Conservation (phyloP, 2,888 invertebrate genomes). For the Gymnocheta viridis region DNA sequence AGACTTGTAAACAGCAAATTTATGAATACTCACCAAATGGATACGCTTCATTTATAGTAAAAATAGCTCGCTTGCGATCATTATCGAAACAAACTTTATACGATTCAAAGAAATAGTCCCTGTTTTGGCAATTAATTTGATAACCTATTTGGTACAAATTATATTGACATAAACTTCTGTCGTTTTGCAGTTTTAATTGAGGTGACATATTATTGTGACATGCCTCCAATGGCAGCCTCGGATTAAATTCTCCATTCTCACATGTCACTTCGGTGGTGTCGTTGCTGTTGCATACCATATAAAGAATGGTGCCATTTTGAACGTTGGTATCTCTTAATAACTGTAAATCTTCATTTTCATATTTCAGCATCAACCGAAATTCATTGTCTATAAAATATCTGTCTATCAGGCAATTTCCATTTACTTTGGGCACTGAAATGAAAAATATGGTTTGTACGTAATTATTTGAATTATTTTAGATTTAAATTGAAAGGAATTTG, state of each 20-base stretch:
- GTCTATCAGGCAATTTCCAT: background rate
- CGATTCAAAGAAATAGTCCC: slow-evolving; percentile 52
- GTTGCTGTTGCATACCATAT: slow-evolving; percentile 43
- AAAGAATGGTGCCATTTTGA: slow-evolving; percentile 16
- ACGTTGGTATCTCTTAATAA: slow-evolving; percentile 21
- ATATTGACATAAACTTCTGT: slow-evolving; percentile 24
- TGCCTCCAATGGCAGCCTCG: background rate
- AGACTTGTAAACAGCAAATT: no score
- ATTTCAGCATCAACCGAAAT: slow-evolving; percentile 41
- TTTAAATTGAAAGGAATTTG: background rate
- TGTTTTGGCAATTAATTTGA: slow-evolving; percentile 24
- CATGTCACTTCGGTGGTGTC: slow-evolving; percentile 33
- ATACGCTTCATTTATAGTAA: slow-evolving; percentile 60
- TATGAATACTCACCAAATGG: slow-evolving; percentile 51
- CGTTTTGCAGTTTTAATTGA: slow-evolving; percentile 10
- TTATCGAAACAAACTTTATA: slow-evolving; percentile 61
- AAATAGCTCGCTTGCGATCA: slow-evolving; percentile 29
- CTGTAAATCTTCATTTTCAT: slow-evolving; percentile 15
- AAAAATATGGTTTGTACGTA: background rate
- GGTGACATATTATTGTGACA: background rate
- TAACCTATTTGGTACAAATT: slow-evolving; percentile 56
- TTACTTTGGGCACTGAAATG: background rate
- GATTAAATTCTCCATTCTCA: slow-evolving; percentile 30
- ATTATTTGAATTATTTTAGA: no score
- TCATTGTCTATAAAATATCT: slow-evolving; percentile 2